These are phyloP conservation scores for Apus apus DNA, from an alignment of 2,113 vertebrate species.

Conservation along the genomic window DNA sequence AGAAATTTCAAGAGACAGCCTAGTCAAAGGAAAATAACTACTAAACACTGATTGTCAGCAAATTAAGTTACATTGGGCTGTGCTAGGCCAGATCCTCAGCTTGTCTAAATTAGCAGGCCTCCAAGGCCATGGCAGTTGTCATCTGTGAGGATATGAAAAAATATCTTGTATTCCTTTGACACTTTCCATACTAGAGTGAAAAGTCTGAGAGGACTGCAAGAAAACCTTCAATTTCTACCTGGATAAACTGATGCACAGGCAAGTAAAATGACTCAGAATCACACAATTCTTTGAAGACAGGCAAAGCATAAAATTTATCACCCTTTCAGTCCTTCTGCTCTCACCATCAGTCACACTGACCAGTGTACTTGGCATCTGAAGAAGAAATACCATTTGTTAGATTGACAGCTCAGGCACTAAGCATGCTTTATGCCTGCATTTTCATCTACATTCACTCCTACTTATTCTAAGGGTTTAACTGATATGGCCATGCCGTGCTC, in stretches of 20 bases:
- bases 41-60: neutral
- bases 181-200: neutral
- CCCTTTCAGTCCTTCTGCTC: neutral
- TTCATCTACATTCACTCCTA: neutral
- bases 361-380: neutral
- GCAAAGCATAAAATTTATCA: neutral
- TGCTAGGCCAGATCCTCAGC: neutral
- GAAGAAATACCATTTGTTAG: neutral
- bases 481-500: neutral
- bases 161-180: neutral
- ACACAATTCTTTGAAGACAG: neutral
- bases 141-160: neutral
- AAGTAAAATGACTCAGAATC: neutral
- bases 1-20: neutral
- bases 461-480: neutral
- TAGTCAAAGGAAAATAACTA: neutral
- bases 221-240: neutral
- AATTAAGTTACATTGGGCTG: neutral
- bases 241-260: neutral
- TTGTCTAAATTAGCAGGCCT: slow-evolving; percentile 18
- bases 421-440: neutral
- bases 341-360: neutral
- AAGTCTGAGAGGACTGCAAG: neutral
- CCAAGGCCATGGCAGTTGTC: neutral
- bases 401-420: neutral